Base-by-base conservation (phyloP, 2,797 vertebrate genomes). In the Bucorvus abyssinicus region DNA sequence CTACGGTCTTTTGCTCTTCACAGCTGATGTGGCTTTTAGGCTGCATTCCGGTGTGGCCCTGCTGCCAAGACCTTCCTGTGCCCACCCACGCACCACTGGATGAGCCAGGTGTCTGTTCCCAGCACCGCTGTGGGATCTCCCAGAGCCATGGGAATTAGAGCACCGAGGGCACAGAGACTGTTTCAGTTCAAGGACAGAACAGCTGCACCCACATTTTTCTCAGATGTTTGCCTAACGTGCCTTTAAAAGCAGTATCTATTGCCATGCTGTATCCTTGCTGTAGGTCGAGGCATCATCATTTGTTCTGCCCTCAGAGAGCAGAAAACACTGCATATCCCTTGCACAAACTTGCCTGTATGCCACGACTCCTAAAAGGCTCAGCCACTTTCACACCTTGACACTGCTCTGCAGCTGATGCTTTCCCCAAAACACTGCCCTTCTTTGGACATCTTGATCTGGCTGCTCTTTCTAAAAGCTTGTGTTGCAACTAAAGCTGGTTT, bases 41-140 rank as follows among this genome's bases (percentile, higher is more conserved):
- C 21, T 74, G 20, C 21, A 30, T 16, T 32, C 5, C n/a, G 19
- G 12, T 1, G 14, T 47, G 50, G 17, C 20, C 49, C 47, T 1
- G 2, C 32, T 63, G 36, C 18, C 49, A 53, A 53, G 26, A 32
- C 18, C 47, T 71, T 71, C 34, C 40, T 71, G 26, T 68, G 34
- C 65, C 26, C 67, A 65, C 42, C 24, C 36, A 24, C 45, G 18
- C 24, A 22, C 44, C 27, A 5, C 3, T 27, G 14, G 13, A 9
- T 21, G 16, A 87, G 24, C 7, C n/a, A 14, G 5, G 29, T 20
- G 3, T 52, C 77, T 40, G 44, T 45, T 85, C 64, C 36, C 71
- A 75, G 65, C 65, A 36, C 22, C 1, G 0, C 36, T 76, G 24
- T 0, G 0, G 21, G 34, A 49, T 75, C 3, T 10, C 47, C 18